Evolutionary conservation across 1,140 invertebrate genomes (phyloP), one percentile per base, ranked within the genome.

Genomic region (Leptinotarsa lineolata): DNA sequence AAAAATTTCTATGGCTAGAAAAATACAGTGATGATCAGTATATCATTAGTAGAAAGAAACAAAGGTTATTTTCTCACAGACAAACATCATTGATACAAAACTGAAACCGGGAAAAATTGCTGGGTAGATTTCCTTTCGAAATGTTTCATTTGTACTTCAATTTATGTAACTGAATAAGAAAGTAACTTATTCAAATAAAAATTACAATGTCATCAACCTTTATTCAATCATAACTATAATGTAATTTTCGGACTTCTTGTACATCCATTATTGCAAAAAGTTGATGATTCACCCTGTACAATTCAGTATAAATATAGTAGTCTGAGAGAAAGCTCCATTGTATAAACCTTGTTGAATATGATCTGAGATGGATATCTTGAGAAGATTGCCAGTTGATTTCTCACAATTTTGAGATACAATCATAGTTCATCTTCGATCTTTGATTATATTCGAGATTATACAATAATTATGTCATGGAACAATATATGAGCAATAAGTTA

Each of bases 401-500:
- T 46, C 15, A 16, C 13, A 54, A 54, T 54, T 54, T 54, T 54
- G 48, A 15, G 48, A 18, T 39, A 39, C 48, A 54, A 54, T 54
- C 48, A 54, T 54, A 18, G 48, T 54, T 54, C 48, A 54, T 54
- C n/a, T 54, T 54, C 30, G 30, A 39, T 54, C n/a, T 54, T 18
- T 15, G 16, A 16, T 54, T 54, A 16, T 54, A 54, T 54, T 54
- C 15, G 48, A 54, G 48, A 54, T 16, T 54, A 15, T 16, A 54
- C n/a, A 65, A 65, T 30, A 24, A 18, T 21, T 39, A 30, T 65
- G 63, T 65, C 63, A 65, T 22, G 20, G 63, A 65, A 65, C 63
- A 65, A 39, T 39, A 65, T 65, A 15, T 65, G 63, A 65, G 63
- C 63, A 65, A 65, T 22, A 65, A 65, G 63, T 65, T 65, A 30